Conservation (phyloP, 2,888 invertebrate genomes). For the Brachyptera putata region DNA sequence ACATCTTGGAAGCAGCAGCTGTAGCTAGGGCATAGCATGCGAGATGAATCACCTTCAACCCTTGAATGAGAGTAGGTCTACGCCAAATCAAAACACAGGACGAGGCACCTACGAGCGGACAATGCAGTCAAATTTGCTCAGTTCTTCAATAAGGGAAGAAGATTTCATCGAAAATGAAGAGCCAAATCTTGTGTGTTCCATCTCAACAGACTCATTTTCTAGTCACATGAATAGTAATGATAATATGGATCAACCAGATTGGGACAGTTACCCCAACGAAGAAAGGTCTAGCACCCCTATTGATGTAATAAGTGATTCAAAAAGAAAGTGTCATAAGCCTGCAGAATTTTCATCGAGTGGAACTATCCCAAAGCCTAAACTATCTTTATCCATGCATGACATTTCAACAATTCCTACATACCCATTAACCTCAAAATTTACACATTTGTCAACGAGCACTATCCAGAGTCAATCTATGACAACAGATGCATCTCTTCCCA, state of each 20-base stretch:
- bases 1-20: no score
- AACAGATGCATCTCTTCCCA: slow-evolving; percentile 31
- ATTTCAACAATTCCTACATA: slow-evolving; percentile 33
- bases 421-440: slow-evolving; percentile 19
- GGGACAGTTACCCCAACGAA: background rate
- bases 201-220: slow-evolving; percentile 7
- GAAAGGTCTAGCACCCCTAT: background rate
- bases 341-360: no score
- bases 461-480: slow-evolving; percentile 25
- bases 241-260: background rate
- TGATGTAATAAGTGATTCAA: no score
- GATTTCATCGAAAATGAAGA: slow-evolving; percentile 15
- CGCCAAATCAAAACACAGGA: no score
- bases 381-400: slow-evolving; percentile 35
- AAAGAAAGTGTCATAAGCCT: no score
- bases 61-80: no score
- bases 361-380: slow-evolving; percentile 25
- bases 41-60: no score
- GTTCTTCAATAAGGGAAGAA: slow-evolving; percentile 4
- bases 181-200: slow-evolving; percentile 6
- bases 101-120: no score
- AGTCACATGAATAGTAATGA: slow-evolving; percentile 2
- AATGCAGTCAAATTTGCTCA: slow-evolving; percentile 1
- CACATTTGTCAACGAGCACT: slow-evolving; percentile 17
- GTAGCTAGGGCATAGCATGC: no score